Evolutionary conservation across 2,113 vertebrate species (phyloP).

Genomic region (Casuarius casuarius): DNA sequence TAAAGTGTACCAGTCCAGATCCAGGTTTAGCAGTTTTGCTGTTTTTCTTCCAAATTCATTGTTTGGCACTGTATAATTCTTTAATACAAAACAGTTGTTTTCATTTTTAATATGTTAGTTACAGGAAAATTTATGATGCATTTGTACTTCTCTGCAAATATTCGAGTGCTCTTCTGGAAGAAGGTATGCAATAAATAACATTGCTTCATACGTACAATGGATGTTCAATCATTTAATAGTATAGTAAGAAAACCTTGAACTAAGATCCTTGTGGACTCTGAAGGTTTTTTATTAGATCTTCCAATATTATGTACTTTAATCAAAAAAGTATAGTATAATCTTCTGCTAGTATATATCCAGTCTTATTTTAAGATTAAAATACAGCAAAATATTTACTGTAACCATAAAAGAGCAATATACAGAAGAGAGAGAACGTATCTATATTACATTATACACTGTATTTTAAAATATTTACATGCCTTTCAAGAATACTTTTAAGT

Average conservation of each 20-base stretch:
- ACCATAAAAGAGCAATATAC: neutral
- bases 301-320: neutral
- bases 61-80: neutral
- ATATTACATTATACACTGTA: neutral
- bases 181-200: slow-evolving; percentile 40
- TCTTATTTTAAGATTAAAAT: neutral
- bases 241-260: slow-evolving; percentile 35
- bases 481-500: slow-evolving; percentile 10
- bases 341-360: neutral
- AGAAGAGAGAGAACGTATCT: neutral
- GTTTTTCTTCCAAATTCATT: slow-evolving; percentile 28
- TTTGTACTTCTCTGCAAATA: slow-evolving; percentile 34
- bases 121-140: slow-evolving; percentile 35
- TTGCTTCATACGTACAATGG: slow-evolving; percentile 23
- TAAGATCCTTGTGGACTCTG: neutral
- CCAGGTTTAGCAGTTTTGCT: neutral
- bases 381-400: neutral
- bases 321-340: neutral
- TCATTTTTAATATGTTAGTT: slow-evolving; percentile 19
- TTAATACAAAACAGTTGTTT: slow-evolving; percentile 63
- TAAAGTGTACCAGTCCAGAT: neutral
- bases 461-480: neutral
- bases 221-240: slow-evolving; percentile 39
- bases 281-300: neutral
- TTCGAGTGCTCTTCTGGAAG: slow-evolving; percentile 50